Conservation (phyloP, 2,797 vertebrate species). For the Chelmon rostratus region DNA sequence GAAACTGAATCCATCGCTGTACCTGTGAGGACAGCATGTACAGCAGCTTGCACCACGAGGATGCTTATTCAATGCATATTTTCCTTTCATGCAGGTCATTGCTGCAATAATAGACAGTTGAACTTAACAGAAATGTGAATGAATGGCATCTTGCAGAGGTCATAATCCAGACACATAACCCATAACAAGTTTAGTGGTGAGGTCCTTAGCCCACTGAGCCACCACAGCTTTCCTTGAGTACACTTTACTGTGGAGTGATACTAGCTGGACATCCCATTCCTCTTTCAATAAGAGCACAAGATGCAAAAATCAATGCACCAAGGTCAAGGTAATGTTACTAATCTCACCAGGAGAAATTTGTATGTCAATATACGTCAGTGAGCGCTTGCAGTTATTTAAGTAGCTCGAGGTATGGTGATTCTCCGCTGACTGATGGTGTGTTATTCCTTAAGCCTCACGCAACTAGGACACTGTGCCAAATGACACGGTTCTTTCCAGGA, state of each 20-base stretch:
- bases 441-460: slow-evolving; percentile 10
- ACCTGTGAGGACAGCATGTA: slow-evolving; percentile 47
- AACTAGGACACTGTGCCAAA: slow-evolving; percentile 16
- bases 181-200: too few relatives aligned
- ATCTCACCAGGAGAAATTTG: slow-evolving; percentile 73
- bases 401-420: slow-evolving; percentile 21
- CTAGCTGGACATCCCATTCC: slow-evolving; percentile 59
- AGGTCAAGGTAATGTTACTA: slow-evolving; percentile 78
- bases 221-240: background rate
- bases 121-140: slow-evolving; percentile 16
- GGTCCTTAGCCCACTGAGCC: too few relatives aligned
- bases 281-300: slow-evolving; percentile 68
- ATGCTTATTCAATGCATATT: slow-evolving; percentile 44
- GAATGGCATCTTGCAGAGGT: slow-evolving; percentile 44
- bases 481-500: background rate
- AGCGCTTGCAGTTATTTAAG: slow-evolving; percentile 52
- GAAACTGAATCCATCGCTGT: slow-evolving; percentile 41
- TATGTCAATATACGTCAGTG: slow-evolving; percentile 72
- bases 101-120: slow-evolving; percentile 35
- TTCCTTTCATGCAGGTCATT: slow-evolving; percentile 29
- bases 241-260: slow-evolving; percentile 44
- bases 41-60: background rate
- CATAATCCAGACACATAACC: slow-evolving; percentile 22
- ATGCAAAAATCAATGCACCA: slow-evolving; percentile 77
- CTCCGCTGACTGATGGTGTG: slow-evolving; percentile 31